Percentiles rank a stretch among this genome's conserved stretches.
Evolutionary conservation across 1,140 invertebrate genomes (phyloP).

Genomic region (Papilio xuthus): DNA sequence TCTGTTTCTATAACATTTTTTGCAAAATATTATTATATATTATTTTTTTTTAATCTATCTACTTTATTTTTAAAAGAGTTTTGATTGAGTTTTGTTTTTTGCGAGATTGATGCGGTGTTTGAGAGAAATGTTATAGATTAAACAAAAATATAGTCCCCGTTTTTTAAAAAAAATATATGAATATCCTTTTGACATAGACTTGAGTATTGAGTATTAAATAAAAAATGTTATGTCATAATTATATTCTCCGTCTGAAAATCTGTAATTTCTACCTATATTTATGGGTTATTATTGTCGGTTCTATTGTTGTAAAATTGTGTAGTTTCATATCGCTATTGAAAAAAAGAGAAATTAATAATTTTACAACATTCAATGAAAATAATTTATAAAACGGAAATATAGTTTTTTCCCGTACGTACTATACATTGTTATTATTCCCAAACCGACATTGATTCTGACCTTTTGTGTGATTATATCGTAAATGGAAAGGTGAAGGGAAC

Average conservation of each 20-base stretch:
- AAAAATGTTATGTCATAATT: too few relatives aligned
- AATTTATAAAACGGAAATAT: neutral
- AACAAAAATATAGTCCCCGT: too few relatives aligned
- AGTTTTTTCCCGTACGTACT: neutral
- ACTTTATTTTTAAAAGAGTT: neutral
- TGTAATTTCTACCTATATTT: too few relatives aligned
- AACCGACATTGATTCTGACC: conserved; percentile 11
- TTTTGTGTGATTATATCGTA: conserved; percentile 15
- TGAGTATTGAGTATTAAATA: too few relatives aligned
- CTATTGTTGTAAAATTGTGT: too few relatives aligned
- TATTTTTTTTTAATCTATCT: too few relatives aligned
- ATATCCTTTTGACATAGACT: too few relatives aligned
- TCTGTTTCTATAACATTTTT: neutral
- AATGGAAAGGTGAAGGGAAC: conserved; percentile 14
- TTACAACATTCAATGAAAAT: neutral
- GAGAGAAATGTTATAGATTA: neutral
- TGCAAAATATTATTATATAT: neutral
- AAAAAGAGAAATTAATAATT: too few relatives aligned
- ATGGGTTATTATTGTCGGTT: too few relatives aligned
- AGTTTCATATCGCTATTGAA: too few relatives aligned
- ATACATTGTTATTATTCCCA: neutral
- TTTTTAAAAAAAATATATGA: too few relatives aligned
- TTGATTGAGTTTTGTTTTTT: neutral
- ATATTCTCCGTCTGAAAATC: too few relatives aligned
- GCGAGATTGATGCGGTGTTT: neutral